These are phyloP conservation scores for Cichlasoma orientale DNA, from an alignment of 2,797 vertebrate genomes.

Conservation along the genomic window DNA sequence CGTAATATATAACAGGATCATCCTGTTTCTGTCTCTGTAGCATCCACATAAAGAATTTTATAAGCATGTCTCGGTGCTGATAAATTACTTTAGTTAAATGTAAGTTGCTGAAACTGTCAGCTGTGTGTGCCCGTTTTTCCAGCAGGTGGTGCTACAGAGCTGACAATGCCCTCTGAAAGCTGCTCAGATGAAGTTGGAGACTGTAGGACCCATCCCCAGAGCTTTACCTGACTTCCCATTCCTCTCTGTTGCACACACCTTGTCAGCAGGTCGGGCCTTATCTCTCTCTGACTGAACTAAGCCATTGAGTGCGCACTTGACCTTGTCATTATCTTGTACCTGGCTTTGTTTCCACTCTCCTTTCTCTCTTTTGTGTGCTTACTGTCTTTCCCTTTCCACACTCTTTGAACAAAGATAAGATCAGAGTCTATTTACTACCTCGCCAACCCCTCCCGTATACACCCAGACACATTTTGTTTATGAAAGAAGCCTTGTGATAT, in stretches of 20 bases:
- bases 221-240: constrained; percentile 64
- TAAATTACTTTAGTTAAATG: background rate
- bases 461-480: constrained; percentile 47
- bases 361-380: constrained; percentile 65
- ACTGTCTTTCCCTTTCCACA: constrained; percentile 71
- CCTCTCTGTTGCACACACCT: constrained; percentile 63
- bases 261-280: constrained; percentile 70
- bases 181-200: background rate
- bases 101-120: background rate
- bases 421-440: constrained; percentile 52
- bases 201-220: constrained; percentile 26
- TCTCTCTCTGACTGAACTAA: constrained; percentile 68
- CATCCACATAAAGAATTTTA: background rate
- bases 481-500: constrained; percentile 64
- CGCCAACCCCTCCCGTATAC: background rate
- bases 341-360: constrained; percentile 75
- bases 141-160: constrained; percentile 59
- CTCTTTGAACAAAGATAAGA: constrained; percentile 79
- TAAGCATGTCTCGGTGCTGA: background rate
- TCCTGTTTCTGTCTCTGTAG: background rate
- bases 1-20: background rate
- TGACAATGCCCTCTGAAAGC: background rate
- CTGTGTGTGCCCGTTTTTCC: constrained; percentile 21
- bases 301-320: constrained; percentile 77
- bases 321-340: constrained; percentile 78